phyloP scores from a whole-genome alignment of 2,888 invertebrate genomes.

The Allophyes oxyacanthae region DNA sequence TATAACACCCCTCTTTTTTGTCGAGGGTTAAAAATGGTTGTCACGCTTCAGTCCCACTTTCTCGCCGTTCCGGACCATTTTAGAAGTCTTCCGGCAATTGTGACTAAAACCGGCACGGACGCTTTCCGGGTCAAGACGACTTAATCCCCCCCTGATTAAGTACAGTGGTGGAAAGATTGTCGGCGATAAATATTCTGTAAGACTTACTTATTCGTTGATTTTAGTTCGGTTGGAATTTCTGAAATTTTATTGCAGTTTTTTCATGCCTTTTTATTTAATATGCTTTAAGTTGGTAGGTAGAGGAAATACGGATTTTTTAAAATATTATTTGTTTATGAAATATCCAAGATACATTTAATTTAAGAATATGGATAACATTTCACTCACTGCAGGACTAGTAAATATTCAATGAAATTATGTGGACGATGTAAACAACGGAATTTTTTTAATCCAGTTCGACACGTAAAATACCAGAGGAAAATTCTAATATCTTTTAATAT shows the following conservation, averaged over 20 bases:
- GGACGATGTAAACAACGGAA: neutral
- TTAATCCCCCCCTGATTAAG: slow-evolving; percentile 54
- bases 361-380: too few species aligned
- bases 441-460: neutral
- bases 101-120: slow-evolving; percentile 40
- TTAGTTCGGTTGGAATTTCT: neutral
- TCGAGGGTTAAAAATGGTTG: slow-evolving; percentile 28
- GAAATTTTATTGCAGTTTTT: neutral
- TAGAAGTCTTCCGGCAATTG: slow-evolving; percentile 34
- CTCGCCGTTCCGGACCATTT: slow-evolving; percentile 14
- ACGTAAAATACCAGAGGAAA: slow-evolving; percentile 5
- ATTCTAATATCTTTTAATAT: slow-evolving; percentile 19
- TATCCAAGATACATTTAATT: too few species aligned
- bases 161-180: slow-evolving; percentile 43
- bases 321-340: too few species aligned
- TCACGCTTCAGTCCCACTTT: slow-evolving; percentile 22
- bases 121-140: slow-evolving; percentile 42
- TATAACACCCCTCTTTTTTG: too few species aligned
- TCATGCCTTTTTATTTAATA: neutral
- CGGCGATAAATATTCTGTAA: slow-evolving; percentile 38
- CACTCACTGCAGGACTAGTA: too few species aligned
- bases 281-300: too few species aligned
- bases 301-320: too few species aligned
- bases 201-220: slow-evolving; percentile 13
- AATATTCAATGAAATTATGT: too few species aligned